These are phyloP conservation scores for Bombycilla garrulus DNA, from an alignment of 2,113 vertebrate genomes.

Conservation along the genomic window DNA sequence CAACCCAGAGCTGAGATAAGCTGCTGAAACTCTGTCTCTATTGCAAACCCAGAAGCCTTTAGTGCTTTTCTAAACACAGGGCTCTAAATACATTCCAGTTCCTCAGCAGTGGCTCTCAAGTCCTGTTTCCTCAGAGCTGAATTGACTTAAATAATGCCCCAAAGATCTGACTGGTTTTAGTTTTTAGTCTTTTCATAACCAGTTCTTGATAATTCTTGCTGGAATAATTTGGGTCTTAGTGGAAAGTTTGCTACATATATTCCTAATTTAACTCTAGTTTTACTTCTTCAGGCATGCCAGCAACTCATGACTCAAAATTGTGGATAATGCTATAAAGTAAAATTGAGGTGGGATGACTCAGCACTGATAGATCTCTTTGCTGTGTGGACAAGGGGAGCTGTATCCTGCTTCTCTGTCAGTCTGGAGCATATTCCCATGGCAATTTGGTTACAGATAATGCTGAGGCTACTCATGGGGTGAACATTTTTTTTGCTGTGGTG, in stretches of 20 bases:
- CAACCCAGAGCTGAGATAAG: neutral
- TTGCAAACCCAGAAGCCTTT: neutral
- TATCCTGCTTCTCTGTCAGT: neutral
- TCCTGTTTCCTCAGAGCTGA: neutral
- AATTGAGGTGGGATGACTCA: neutral
- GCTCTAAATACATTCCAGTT: neutral
- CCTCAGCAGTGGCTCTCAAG: neutral
- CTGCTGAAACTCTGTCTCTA: neutral
- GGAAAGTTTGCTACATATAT: neutral
- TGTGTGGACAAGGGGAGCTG: neutral
- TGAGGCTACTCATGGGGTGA: neutral
- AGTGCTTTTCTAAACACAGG: neutral
- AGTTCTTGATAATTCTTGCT: neutral
- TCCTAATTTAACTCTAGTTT: neutral
- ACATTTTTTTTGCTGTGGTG: neutral
- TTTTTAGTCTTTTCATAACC: neutral
- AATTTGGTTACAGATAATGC: neutral
- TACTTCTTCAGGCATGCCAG: neutral
- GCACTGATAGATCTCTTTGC: neutral
- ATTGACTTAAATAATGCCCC: neutral
- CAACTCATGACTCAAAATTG: neutral
- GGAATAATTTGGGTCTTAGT: neutral
- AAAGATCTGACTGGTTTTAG: neutral
- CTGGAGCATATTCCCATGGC: neutral
- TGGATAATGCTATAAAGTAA: neutral